Evolutionary conservation across 2,888 invertebrate genomes (phyloP), one percentile per base, ranked within the genome.

Genomic region (Drosophila borealis): DNA sequence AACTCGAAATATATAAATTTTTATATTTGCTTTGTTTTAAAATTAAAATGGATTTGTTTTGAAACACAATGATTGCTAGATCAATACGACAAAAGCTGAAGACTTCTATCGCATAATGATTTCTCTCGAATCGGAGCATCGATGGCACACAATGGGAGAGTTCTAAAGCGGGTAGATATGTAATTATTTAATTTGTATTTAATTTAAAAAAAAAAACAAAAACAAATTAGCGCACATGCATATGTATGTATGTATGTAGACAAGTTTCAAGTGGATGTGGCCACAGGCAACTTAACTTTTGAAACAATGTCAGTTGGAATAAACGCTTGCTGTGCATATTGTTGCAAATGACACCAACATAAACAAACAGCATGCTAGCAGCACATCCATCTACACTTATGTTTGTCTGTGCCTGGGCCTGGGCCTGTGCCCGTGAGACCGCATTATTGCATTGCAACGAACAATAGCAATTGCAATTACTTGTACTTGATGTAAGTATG

Each of bases 261-360:
- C 59, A 78, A 77, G 80, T 68, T 80, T 71, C 72, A 63, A 72
- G 67, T 57, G 51, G 61, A 56, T 81, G 81, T 87, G 79, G 71
- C 82, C 86, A 88, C 76, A 85, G 45, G 42, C 76, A 79, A 84
- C 66, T 81, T 85, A 81, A 81, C 88, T 81, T 81, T 87, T 81
- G 82, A 78, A 84, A 82, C 81, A 82, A 85, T 82, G 81, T 82
- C 86, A 85, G 80, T 72, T 82, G 67, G 70, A 82, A 81, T 84
- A 68, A 71, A 75, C 65, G 85, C 67, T 79, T 71, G 76, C 69
- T 68, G 48, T 53, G 73, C 59, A 67, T 71, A 71, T 74, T 71
- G 78, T 49, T 78, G 78, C 65, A 69, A 69, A 60, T 76, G 82
- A 56, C 56, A 63, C 61, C 62, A 62, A 81, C 60, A 74, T 76